Percentiles rank a stretch among this genome's conserved stretches.
phyloP scores from a whole-genome alignment of 1,140 invertebrate genomes.

The Agrilus planipennis region DNA sequence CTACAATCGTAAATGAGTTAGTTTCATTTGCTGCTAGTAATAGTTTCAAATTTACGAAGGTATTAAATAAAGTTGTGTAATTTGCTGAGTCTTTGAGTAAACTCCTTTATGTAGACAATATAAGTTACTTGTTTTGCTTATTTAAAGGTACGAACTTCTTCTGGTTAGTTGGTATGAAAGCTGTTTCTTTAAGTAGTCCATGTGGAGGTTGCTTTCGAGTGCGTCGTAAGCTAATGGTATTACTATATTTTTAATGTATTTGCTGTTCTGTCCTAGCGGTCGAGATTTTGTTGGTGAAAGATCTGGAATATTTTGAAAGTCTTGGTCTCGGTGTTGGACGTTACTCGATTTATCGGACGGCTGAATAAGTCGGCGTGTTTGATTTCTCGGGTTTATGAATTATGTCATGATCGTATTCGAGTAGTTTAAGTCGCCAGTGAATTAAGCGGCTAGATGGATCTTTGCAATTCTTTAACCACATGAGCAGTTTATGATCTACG shows the following conservation, averaged over 20 bases:
- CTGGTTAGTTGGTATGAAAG: too few relatives aligned
- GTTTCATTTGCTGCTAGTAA: neutral
- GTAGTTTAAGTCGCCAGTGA: conserved; percentile 16
- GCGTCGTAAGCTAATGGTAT: too few relatives aligned
- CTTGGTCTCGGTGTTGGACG: too few relatives aligned
- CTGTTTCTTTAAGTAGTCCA: too few relatives aligned
- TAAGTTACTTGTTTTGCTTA: neutral
- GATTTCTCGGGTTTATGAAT: conserved; percentile 26
- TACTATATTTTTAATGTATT: too few relatives aligned
- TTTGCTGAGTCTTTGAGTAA: neutral
- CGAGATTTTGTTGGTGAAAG: too few relatives aligned
- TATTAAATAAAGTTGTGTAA: neutral
- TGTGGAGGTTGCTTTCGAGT: too few relatives aligned
- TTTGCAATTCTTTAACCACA: conserved; percentile 1
- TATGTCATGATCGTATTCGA: conserved; percentile 5
- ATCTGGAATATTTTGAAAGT: too few relatives aligned
- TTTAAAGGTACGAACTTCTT: neutral
- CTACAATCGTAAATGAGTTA: conserved; percentile 1
- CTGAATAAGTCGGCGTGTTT: neutral
- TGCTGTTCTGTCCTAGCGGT: too few relatives aligned
- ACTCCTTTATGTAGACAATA: neutral
- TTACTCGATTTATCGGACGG: too few relatives aligned
- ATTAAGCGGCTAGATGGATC: neutral
- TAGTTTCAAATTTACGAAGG: neutral
- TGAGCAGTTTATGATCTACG: conserved; percentile 7